phyloP scores from a whole-genome alignment of 2,797 vertebrate species.

The Malacoctenus gilli region DNA sequence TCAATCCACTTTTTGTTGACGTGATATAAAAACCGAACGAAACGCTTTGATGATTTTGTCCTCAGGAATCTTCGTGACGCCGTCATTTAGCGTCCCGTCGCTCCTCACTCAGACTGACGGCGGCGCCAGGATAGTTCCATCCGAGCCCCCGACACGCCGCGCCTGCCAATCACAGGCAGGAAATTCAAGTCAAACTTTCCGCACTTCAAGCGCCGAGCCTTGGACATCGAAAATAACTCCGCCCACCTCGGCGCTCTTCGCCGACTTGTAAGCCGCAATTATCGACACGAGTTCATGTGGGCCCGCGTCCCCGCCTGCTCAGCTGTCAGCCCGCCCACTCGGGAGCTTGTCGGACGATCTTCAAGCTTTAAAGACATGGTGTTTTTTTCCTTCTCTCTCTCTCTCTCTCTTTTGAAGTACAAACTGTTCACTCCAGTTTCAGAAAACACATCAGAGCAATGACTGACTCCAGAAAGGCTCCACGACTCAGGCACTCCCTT shows the following conservation, averaged over 20 bases:
- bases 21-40: too few relatives aligned
- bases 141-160: slow-evolving; percentile 5
- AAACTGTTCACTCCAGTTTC: neutral
- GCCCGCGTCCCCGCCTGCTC: slow-evolving; percentile 19
- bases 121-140: neutral
- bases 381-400: too few relatives aligned
- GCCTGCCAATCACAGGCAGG: slow-evolving; percentile 7
- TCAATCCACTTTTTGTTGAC: too few relatives aligned
- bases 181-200: slow-evolving; percentile 25
- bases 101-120: too few relatives aligned
- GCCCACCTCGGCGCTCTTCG: slow-evolving; percentile 17
- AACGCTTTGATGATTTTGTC: too few relatives aligned
- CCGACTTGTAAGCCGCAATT: slow-evolving; percentile 29
- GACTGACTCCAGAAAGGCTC: neutral
- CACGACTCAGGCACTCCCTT: too few relatives aligned
- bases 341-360: neutral
- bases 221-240: slow-evolving; percentile 33
- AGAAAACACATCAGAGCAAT: slow-evolving; percentile 1
- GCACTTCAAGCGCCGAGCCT: slow-evolving; percentile 8
- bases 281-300: slow-evolving; percentile 11
- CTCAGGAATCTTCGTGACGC: too few relatives aligned
- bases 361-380: neutral
- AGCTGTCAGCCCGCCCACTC: slow-evolving; percentile 31
- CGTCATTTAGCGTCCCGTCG: too few relatives aligned
- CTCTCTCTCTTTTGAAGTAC: slow-evolving; percentile 3